Conservation (phyloP, 2,113 vertebrate genomes). For the Coregonus clupeaformis region DNA sequence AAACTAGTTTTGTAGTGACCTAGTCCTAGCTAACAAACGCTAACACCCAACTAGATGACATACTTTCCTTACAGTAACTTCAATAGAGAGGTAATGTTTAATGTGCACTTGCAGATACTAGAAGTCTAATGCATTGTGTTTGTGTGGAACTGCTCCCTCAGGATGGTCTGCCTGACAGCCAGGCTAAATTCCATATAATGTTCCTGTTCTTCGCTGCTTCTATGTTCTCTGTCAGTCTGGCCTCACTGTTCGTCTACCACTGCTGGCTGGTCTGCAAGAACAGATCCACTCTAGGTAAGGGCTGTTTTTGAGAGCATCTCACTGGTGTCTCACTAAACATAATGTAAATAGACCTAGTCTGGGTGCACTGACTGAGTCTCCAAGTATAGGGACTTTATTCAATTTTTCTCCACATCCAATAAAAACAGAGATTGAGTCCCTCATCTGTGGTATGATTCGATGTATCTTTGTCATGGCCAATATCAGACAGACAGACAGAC, state of each 20-base stretch:
- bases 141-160: constrained; percentile 51
- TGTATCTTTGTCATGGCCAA: constrained; percentile 24
- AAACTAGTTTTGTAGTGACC: constrained; percentile 23
- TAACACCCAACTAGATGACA: too few relatives aligned
- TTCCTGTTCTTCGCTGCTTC: constrained; percentile 98
- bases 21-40: too few relatives aligned
- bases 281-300: constrained; percentile 93
- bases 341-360: background rate
- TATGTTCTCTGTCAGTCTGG: constrained; percentile 98
- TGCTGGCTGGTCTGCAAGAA: constrained; percentile 99
- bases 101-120: background rate
- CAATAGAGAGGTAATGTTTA: background rate
- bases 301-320: background rate
- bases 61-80: too few relatives aligned
- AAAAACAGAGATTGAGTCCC: constrained; percentile 10
- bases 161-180: constrained; percentile 96
- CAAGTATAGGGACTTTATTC: constrained; percentile 5
- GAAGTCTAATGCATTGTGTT: constrained; percentile 8
- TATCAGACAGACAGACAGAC: constrained; percentile 32
- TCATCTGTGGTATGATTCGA: constrained; percentile 38
- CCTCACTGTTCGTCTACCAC: constrained; percentile 94
- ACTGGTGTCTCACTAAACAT: constrained; percentile 2
- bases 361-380: too few relatives aligned
- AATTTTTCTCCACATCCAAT: constrained; percentile 18
- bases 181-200: constrained; percentile 99